Percentiles rank a stretch among this genome's conserved stretches.
Evolutionary conservation across 1,140 invertebrate species (phyloP).

Genomic region (Drosophila azteca): DNA sequence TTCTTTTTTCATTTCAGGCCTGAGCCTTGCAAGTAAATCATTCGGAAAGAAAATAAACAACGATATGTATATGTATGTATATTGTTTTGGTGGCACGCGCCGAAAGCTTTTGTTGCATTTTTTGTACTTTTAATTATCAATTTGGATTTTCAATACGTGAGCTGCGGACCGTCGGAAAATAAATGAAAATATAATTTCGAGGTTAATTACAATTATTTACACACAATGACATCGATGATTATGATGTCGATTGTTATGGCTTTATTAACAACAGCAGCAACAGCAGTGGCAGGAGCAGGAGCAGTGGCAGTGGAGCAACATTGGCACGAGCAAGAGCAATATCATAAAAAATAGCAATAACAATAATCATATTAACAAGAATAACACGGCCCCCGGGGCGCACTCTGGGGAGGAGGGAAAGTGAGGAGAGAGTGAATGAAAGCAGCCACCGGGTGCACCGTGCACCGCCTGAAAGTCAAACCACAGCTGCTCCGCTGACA

Average conservation of each 20-base stretch:
- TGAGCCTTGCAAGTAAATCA: conserved; percentile 39
- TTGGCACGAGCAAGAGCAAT: conserved; percentile 13
- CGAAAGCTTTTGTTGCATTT: not conserved
- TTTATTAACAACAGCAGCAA: conserved; percentile 48
- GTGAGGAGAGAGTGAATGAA: conserved; percentile 26
- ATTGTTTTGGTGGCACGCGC: too few species aligned
- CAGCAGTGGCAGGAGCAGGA: not conserved
- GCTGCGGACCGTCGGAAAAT: conserved; percentile 20
- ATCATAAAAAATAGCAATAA: conserved; percentile 30
- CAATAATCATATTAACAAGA: conserved; percentile 52
- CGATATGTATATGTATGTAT: not conserved
- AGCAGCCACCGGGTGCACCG: not conserved
- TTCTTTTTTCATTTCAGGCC: not conserved
- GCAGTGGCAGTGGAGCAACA: conserved; percentile 1
- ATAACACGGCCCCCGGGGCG: conserved; percentile 9
- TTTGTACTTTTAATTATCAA: conserved; percentile 23
- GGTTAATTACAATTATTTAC: conserved; percentile 68
- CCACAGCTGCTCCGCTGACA: conserved; percentile 35
- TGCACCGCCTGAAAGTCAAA: conserved; percentile 28
- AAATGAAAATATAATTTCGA: conserved; percentile 58
- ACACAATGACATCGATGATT: conserved; percentile 63
- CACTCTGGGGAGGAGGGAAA: too few species aligned
- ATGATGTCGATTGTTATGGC: conserved; percentile 67
- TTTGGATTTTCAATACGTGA: not conserved
- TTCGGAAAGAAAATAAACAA: conserved; percentile 1